phyloP scores from a whole-genome alignment of 1,140 invertebrate genomes.

The Hesperophylax magnus region DNA sequence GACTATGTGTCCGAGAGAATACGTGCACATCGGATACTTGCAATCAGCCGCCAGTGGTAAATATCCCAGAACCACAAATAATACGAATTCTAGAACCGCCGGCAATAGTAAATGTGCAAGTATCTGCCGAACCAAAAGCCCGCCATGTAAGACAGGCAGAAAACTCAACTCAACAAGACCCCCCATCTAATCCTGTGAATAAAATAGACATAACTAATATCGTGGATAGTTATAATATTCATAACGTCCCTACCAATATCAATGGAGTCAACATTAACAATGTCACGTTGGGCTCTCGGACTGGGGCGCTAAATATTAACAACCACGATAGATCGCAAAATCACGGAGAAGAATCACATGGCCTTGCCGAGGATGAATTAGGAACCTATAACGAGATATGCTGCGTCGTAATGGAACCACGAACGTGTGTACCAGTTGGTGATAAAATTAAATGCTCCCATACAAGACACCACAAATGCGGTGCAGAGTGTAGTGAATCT shows the following conservation, averaged over 20 bases:
- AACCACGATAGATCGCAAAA: no score
- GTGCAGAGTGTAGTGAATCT: not conserved
- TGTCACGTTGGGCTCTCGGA: not conserved
- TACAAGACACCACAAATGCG: constrained; percentile 22
- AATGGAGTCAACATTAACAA: constrained; percentile 26
- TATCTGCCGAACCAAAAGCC: no score
- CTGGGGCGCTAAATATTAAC: not conserved
- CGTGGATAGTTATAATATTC: constrained; percentile 6
- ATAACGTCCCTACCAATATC: constrained; percentile 12
- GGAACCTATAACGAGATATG: not conserved
- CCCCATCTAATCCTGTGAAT: not conserved
- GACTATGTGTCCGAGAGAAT: not conserved
- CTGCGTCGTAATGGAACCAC: constrained; percentile 10
- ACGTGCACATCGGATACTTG: not conserved
- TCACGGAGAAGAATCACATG: not conserved
- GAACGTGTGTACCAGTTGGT: not conserved
- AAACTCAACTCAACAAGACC: not conserved
- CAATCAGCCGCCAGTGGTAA: not conserved
- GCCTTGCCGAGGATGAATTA: not conserved
- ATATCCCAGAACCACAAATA: not conserved
- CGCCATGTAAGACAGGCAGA: no score
- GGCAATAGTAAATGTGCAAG: not conserved
- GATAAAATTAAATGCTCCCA: constrained; percentile 15
- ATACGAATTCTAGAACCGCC: not conserved
- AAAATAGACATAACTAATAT: constrained; percentile 23